Percentiles rank a stretch among this genome's conserved stretches.
Evolutionary conservation across 1,140 invertebrate species (phyloP).

Genomic region (Panagrolaimus sp.): DNA sequence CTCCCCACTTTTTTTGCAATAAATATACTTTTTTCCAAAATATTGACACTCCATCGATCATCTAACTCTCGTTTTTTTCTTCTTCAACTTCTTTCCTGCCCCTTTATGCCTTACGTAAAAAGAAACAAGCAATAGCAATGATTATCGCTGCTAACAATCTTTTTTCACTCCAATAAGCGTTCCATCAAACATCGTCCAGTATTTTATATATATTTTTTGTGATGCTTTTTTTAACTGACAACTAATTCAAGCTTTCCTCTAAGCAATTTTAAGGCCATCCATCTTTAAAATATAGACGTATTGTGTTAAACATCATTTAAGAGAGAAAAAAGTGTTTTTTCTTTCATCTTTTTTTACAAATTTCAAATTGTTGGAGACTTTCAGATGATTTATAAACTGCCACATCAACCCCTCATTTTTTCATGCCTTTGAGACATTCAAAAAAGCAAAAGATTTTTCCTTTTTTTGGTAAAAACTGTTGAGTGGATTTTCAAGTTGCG

Average conservation of each 20-base stretch:
- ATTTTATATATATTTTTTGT: constrained; percentile 1
- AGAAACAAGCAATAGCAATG: no score
- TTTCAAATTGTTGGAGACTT: not conserved
- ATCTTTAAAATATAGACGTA: not conserved
- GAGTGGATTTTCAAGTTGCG: constrained; percentile 18
- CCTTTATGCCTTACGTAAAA: not conserved
- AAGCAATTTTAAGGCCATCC: constrained; percentile 17
- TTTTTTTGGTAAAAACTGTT: no score
- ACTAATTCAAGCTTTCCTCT: constrained; percentile 7
- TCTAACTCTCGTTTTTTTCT: not conserved
- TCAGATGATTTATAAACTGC: not conserved
- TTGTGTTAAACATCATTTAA: constrained; percentile 14
- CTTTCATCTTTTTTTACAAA: not conserved
- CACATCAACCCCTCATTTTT: not conserved
- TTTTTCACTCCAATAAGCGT: constrained; percentile 6
- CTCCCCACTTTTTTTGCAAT: no score
- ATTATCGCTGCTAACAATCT: no score
- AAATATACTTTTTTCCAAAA: no score
- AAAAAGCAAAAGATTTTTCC: no score
- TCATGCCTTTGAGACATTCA: not conserved
- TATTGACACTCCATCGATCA: constrained; percentile 16
- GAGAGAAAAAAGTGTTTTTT: not conserved
- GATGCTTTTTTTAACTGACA: constrained; percentile 12
- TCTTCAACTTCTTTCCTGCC: not conserved
- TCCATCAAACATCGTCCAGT: not conserved